Base-by-base conservation (phyloP, 2,797 vertebrate species). In the Scolopax bukidnonensis region DNA sequence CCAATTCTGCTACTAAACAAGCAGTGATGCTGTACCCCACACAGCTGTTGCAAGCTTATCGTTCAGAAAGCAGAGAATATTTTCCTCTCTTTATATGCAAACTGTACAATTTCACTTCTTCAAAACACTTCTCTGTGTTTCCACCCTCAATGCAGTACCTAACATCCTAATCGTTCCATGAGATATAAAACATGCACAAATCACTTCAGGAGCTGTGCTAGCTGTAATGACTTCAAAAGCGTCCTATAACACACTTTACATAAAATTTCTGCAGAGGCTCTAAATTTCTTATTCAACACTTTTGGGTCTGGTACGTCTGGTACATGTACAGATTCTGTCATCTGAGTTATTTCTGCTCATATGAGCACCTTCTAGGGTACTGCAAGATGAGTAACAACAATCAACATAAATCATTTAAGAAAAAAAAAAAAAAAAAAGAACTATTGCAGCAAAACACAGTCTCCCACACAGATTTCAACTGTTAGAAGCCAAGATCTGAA, bases 81-180 rank as follows among this genome's bases (percentile, higher is more conserved):
- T 59, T 63, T 76, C 18, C 17, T 78, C 38, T 32, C 27, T 50
- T 89, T 32, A 67, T 50, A 77, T 13, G 25, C 40, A 73, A 86
- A 81, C 0, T 12, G 16, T 6, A 53, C 0, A 0, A 27, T 33
- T 75, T 79, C 10, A 76, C 30, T 36, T 88, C 69, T 68, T 53
- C 64, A 59, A 40, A 81, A 45, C 25, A 47, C 13, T 21, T 38
- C 11, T 43, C 43, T 27, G 4, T 57, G 67, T 69, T 86, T 60
- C 75, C 30, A 25, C 53, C 56, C 70, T 68, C 38, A n/a, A 9
- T 11, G 45, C 24, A 5, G 21, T 8, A 33, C 25, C 14, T 40
- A 77, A 83, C 7, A 59, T 5, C 33, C 33, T 65, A 23, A 73
- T 28, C 0, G 0, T 51, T 28, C 48, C 8, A 41, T 0, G 2